Evolutionary conservation across 2,113 vertebrate species (phyloP).

Genomic region (Rhinoderma darwinii): DNA sequence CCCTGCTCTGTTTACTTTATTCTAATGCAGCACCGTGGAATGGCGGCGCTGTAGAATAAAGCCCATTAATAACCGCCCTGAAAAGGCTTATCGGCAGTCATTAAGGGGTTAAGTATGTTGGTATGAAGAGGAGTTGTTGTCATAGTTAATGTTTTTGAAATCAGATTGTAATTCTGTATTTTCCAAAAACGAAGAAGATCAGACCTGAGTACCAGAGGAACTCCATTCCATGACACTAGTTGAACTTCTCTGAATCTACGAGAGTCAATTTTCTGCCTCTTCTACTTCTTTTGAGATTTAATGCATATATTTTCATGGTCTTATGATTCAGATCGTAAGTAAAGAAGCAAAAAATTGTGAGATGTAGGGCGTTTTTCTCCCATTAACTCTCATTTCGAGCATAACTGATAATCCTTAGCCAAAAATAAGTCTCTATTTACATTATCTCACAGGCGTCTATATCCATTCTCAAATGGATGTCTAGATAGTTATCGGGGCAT

Average conservation of each 20-base stretch:
- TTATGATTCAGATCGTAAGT: conserved; percentile 70
- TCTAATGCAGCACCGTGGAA: too few relatives aligned
- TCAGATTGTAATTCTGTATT: background rate
- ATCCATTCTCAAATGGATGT: background rate
- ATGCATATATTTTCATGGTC: conserved; percentile 74
- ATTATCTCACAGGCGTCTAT: background rate
- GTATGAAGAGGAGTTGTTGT: background rate
- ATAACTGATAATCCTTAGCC: background rate
- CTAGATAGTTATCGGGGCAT: too few relatives aligned
- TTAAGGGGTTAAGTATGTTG: background rate
- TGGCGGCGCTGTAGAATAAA: too few relatives aligned
- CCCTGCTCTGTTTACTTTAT: too few relatives aligned
- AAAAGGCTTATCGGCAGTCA: too few relatives aligned
- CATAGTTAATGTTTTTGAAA: background rate
- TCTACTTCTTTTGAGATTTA: conserved; percentile 77
- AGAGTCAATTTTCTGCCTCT: conserved; percentile 78
- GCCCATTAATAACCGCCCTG: too few relatives aligned
- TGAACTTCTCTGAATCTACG: conserved; percentile 70
- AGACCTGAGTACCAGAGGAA: background rate
- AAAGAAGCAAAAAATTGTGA: conserved; percentile 67
- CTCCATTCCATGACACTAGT: conserved; percentile 57
- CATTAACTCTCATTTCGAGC: background rate
- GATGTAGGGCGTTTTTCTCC: background rate
- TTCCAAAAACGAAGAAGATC: background rate
- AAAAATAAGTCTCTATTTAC: background rate